Evolutionary conservation across 1,140 invertebrate genomes (phyloP).

Genomic region (Drosophila neocordata): DNA sequence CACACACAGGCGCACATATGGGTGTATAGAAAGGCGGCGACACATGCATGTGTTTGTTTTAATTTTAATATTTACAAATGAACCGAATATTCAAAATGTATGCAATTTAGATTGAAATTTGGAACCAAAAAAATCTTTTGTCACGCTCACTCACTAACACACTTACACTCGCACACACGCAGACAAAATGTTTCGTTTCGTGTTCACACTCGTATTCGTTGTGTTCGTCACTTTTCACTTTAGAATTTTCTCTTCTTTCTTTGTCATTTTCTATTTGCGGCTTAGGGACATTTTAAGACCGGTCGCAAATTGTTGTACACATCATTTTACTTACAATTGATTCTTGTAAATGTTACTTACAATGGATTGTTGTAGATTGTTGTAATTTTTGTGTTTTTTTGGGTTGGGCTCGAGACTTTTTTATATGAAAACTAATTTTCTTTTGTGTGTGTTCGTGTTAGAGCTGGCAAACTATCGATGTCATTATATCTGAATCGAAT

Average conservation of each 20-base stretch:
- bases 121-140: constrained; percentile 53
- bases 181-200: constrained; percentile 45
- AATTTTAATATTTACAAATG: too few species aligned
- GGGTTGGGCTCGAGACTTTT: constrained; percentile 60
- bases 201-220: constrained; percentile 11
- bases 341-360: constrained; percentile 57
- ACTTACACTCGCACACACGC: constrained; percentile 22
- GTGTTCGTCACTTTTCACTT: constrained; percentile 75
- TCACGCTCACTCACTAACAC: constrained; percentile 17
- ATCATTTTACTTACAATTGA: constrained; percentile 62
- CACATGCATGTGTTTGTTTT: constrained; percentile 16
- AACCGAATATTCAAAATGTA: too few species aligned
- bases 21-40: neutral
- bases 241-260: constrained; percentile 75
- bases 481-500: too few species aligned
- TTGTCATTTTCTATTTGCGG: constrained; percentile 25
- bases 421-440: constrained; percentile 73
- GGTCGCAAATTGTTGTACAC: neutral
- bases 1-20: constrained; percentile 23
- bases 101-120: constrained; percentile 57
- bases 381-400: constrained; percentile 55
- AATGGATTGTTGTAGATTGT: constrained; percentile 25
- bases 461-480: neutral
- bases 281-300: neutral
- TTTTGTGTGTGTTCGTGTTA: constrained; percentile 61